Base-by-base conservation (phyloP, 2,113 vertebrate species). In the Varanus salvator region DNA sequence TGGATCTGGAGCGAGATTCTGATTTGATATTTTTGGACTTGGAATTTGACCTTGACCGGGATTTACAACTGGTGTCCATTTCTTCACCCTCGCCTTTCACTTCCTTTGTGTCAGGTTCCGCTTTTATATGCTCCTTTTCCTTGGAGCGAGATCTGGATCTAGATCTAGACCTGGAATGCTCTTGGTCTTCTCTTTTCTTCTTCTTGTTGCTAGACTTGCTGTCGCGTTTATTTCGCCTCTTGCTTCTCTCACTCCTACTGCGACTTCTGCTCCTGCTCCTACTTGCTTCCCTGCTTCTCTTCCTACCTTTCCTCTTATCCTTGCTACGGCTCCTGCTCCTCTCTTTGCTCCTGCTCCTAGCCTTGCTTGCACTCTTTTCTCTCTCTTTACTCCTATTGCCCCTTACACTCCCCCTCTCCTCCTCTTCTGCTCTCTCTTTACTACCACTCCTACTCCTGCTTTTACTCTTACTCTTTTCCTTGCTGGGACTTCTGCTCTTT, bases 161-260 rank as follows among this genome's bases (percentile, higher is more conserved):
- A 0, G 96, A 97, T 81, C 93, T 93, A 44, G 96, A 97, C 90
- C 96, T 94, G 77, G 98, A 98, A 54, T 93, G 97, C 75, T 98
- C 98, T 0, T 95, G 96, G 66, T 96, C 96, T 83, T 92, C 93
- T 95, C 97, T 98, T 97, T 98, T 99, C 52, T 95, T 98, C 31
- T 98, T 98, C 93, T 98, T 98, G 96, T 97, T 98, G 93, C 93
- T 87, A 66, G 97, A 80, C 89, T 97, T 98, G 96, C 98, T 97
- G 93, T 97, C 98, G 64, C 97, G 96, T 89, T 98, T 98, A 96
- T 98, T 97, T 91, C 95, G 95, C 74, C 97, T 98, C 75, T 97
- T 96, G 97, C 96, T 98, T 92, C 97, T 97, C 94, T 98, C 97
- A n/a, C 98, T 98, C 94, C 97, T 98, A 95, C 98, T 98, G 85